These are phyloP conservation scores for Perizoma flavofasciatum DNA, from an alignment of 2,888 invertebrate species.

Conservation along the genomic window DNA sequence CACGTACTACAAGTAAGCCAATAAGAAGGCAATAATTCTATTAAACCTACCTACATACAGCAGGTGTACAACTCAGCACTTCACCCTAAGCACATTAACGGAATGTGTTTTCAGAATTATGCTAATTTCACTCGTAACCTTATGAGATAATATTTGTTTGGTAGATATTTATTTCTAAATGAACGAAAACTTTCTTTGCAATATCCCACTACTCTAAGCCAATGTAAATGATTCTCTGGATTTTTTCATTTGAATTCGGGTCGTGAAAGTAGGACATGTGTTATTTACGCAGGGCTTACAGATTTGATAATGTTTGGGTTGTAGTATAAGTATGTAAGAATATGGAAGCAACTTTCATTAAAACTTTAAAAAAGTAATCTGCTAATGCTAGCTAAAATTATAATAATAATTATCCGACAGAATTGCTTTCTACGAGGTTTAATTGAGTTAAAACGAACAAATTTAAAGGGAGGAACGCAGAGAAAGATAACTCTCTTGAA, in stretches of 20 bases:
- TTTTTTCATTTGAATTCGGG: slow-evolving; percentile 64
- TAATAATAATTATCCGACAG: slow-evolving; percentile 16
- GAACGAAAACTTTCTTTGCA: neutral
- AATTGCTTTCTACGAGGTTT: slow-evolving; percentile 28
- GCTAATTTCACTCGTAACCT: no score
- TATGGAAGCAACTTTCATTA: slow-evolving; percentile 17
- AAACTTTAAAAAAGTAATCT: slow-evolving; percentile 19
- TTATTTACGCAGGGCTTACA: slow-evolving; percentile 49
- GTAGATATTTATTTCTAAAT: no score
- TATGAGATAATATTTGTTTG: no score
- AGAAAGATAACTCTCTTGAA: slow-evolving; percentile 37
- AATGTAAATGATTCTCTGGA: slow-evolving; percentile 48
- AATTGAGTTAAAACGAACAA: slow-evolving; percentile 37
- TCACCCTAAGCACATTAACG: no score
- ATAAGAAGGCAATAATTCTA: slow-evolving; percentile 34
- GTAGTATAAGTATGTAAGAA: slow-evolving; percentile 11
- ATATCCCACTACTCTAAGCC: slow-evolving; percentile 49
- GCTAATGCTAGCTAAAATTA: slow-evolving; percentile 7
- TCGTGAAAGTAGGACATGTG: slow-evolving; percentile 56
- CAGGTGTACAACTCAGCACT: no score
- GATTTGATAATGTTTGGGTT: slow-evolving; percentile 43
- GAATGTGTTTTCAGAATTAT: no score
- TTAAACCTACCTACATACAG: neutral
- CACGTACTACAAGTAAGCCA: slow-evolving; percentile 29
- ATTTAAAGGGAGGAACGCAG: slow-evolving; percentile 35